Conservation (phyloP, 2,113 vertebrate genomes). For the Nothoprocta pentlandii region DNA sequence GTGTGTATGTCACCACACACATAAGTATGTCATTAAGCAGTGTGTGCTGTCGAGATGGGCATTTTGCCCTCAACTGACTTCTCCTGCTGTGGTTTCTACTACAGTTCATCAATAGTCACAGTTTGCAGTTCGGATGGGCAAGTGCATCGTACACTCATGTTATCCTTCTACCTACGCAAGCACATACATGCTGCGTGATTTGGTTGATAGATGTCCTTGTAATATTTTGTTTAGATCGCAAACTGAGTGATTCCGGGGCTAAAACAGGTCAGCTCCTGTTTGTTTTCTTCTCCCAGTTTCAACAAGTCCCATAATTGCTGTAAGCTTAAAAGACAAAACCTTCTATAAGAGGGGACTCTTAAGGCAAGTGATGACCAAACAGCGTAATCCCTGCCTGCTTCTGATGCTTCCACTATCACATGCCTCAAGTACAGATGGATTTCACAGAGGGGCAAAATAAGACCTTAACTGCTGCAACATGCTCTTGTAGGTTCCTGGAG, state of each 20-base stretch:
- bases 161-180: neutral
- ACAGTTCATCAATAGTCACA: neutral
- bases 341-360: neutral
- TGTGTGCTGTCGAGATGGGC: neutral
- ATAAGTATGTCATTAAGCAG: neutral
- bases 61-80: neutral
- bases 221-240: neutral
- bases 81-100: rapidly evolving
- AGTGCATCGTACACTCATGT: too few relatives aligned
- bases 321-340: neutral
- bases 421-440: neutral
- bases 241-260: neutral
- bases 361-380: neutral
- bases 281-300: neutral
- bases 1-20: too few relatives aligned
- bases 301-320: neutral
- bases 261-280: neutral
- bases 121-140: neutral
- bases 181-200: neutral
- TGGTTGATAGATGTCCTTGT: neutral
- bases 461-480: neutral
- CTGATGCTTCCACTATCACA: neutral
- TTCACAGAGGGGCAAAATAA: neutral
- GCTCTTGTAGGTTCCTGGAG: neutral
- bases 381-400: neutral